These are phyloP conservation scores for Zophobas morio DNA, from an alignment of 1,140 invertebrate species.

Conservation along the genomic window DNA sequence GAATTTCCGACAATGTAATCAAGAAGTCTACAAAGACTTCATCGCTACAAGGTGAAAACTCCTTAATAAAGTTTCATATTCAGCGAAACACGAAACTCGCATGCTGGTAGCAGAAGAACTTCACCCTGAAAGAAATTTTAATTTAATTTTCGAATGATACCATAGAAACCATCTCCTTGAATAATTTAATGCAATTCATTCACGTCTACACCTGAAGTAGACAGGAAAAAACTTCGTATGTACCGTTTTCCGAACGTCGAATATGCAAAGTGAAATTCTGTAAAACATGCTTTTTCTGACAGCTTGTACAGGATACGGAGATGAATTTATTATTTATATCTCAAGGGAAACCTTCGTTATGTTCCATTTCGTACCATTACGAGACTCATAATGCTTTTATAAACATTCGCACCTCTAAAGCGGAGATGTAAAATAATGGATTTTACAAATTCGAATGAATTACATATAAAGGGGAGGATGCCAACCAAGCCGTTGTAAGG, in stretches of 20 bases:
- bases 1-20: background rate
- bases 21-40: background rate
- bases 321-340: slow-evolving; percentile 53
- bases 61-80: background rate
- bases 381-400: slow-evolving; percentile 44
- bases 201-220: slow-evolving; percentile 5
- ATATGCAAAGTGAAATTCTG: slow-evolving; percentile 47
- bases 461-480: background rate
- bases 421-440: slow-evolving; percentile 34
- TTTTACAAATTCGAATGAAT: slow-evolving; percentile 35
- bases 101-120: background rate
- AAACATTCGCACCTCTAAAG: slow-evolving; percentile 44
- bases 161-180: background rate
- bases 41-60: background rate
- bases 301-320: slow-evolving; percentile 45
- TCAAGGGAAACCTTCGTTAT: slow-evolving; percentile 44
- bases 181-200: slow-evolving; percentile 26
- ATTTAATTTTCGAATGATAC: slow-evolving; percentile 1
- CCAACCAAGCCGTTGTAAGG: background rate
- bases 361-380: slow-evolving; percentile 48
- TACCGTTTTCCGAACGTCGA: slow-evolving; percentile 21
- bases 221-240: background rate
- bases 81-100: background rate
- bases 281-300: slow-evolving; percentile 46
- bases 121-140: background rate